These are phyloP conservation scores for Leptinotarsa peninsularis DNA, from an alignment of 2,888 invertebrate genomes.

Conservation along the genomic window DNA sequence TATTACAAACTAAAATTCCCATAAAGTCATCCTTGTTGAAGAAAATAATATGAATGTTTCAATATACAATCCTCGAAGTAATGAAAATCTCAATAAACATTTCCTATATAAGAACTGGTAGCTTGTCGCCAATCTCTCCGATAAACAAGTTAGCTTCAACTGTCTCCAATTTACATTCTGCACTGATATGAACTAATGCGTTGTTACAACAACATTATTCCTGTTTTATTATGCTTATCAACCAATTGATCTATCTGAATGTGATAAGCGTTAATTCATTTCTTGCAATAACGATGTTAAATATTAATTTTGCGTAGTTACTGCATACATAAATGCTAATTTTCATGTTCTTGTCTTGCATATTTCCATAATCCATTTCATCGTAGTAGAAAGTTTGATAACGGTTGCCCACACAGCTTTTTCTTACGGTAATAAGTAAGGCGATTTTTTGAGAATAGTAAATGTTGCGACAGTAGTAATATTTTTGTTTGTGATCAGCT, in stretches of 20 bases:
- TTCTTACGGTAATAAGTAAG: not conserved
- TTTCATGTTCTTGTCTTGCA: slow-evolving; percentile 13
- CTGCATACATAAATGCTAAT: slow-evolving; percentile 14
- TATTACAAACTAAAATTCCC: too few species aligned
- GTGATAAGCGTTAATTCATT: slow-evolving; percentile 18
- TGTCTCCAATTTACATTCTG: slow-evolving; percentile 12
- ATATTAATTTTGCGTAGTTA: slow-evolving; percentile 21
- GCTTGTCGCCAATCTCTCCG: not conserved
- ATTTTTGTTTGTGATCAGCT: too few species aligned
- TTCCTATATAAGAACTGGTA: not conserved
- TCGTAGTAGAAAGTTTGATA: slow-evolving; percentile 10
- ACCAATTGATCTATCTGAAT: slow-evolving; percentile 21
- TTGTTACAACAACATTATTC: slow-evolving; percentile 11
- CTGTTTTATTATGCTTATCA: slow-evolving; percentile 23
- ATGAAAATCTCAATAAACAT: not conserved
- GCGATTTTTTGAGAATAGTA: not conserved
- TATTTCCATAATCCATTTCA: slow-evolving; percentile 8
- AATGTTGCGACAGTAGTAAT: not conserved
- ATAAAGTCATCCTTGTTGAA: too few species aligned
- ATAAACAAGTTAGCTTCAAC: slow-evolving; percentile 6
- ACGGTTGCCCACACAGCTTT: not conserved
- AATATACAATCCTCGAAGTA: not conserved
- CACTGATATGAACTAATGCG: slow-evolving; percentile 14
- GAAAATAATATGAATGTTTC: not conserved
- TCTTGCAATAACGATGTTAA: slow-evolving; percentile 17